phyloP scores from a whole-genome alignment of 1,140 invertebrate species.

The Drosophila micromelanica region DNA sequence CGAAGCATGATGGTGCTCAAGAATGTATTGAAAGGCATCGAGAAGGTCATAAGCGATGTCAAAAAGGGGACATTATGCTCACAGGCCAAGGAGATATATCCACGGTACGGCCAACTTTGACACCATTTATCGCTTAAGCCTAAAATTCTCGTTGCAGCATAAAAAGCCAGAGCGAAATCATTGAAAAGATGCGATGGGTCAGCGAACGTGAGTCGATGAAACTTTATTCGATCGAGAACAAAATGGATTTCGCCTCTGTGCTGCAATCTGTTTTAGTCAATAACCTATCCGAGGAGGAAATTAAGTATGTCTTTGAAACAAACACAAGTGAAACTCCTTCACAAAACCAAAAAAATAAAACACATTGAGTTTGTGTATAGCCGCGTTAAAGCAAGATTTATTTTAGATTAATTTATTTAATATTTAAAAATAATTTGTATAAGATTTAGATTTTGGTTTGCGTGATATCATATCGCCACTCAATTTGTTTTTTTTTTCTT shows the following conservation, averaged over 20 bases:
- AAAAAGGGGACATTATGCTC: slow-evolving; percentile 50
- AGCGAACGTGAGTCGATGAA: slow-evolving; percentile 51
- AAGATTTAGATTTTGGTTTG: too few relatives aligned
- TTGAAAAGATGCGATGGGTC: slow-evolving; percentile 54
- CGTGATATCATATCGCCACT: too few relatives aligned
- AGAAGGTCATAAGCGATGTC: slow-evolving; percentile 67
- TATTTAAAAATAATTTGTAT: too few relatives aligned
- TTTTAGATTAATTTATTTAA: too few relatives aligned
- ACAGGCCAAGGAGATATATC: slow-evolving; percentile 41
- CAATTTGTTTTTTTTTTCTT: too few relatives aligned
- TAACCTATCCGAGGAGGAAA: slow-evolving; percentile 72
- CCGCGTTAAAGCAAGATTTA: too few relatives aligned
- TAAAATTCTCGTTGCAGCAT: slow-evolving; percentile 43
- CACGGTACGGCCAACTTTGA: slow-evolving; percentile 1
- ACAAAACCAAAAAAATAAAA: too few relatives aligned
- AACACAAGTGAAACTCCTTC: too few relatives aligned
- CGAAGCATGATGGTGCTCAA: slow-evolving; percentile 69
- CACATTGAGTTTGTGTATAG: too few relatives aligned
- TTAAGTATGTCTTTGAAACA: slow-evolving; percentile 43
- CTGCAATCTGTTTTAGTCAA: slow-evolving; percentile 59
- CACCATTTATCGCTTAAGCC: background rate
- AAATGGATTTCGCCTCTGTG: slow-evolving; percentile 57
- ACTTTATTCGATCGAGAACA: slow-evolving; percentile 54
- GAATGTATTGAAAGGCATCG: slow-evolving; percentile 53
- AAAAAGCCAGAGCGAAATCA: slow-evolving; percentile 66